These are phyloP conservation scores for Eulemur mongoz DNA, from an alignment of 2,797 vertebrate species.

Conservation along the genomic window DNA sequence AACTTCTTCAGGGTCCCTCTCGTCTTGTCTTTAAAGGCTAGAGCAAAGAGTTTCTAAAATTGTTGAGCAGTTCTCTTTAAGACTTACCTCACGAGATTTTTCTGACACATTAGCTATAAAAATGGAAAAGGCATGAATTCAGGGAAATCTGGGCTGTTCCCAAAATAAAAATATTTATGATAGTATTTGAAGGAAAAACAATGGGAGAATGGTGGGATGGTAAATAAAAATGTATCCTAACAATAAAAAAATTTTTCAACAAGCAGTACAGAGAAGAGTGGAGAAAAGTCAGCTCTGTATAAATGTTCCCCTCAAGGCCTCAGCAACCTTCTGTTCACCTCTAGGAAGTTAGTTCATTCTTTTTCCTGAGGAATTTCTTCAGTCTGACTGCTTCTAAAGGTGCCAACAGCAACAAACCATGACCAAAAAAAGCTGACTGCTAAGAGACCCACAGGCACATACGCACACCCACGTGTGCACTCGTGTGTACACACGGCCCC, in stretches of 20 bases:
- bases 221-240: not conserved
- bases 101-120: not conserved
- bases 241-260: not conserved
- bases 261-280: not conserved
- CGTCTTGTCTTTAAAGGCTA: not conserved
- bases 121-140: conserved; percentile 4
- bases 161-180: not conserved
- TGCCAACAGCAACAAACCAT: conserved; percentile 36
- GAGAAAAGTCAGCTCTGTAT: not conserved
- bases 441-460: not conserved
- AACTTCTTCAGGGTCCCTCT: not conserved
- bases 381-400: not conserved
- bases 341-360: not conserved
- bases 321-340: conserved; percentile 28
- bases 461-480: too few species aligned
- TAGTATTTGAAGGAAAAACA: not conserved
- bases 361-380: conserved; percentile 47
- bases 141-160: not conserved
- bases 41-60: not conserved
- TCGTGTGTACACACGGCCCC: rapidly evolving
- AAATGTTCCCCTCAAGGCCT: not conserved
- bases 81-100: not conserved
- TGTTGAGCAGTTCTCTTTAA: not conserved
- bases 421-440: conserved; percentile 14
- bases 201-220: not conserved